Percentiles rank a stretch among this genome's conserved stretches.
Conservation (phyloP, 1,140 invertebrate genomes). For the Drosophila virilis region DNA sequence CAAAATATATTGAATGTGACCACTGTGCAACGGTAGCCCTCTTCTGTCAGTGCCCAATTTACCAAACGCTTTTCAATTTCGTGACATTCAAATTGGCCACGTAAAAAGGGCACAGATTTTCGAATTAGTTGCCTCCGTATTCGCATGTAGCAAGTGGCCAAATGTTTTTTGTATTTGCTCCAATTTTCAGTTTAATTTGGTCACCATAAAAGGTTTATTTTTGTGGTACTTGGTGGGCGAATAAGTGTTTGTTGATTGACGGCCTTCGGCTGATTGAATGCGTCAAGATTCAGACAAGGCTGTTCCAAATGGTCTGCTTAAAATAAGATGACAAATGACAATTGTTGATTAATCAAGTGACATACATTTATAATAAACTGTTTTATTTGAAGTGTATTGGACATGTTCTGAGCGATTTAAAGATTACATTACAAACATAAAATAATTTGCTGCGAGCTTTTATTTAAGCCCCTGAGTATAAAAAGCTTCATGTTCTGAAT, state of each 20-base stretch:
- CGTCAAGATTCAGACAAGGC: conserved; percentile 36
- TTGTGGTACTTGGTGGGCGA: conserved; percentile 3
- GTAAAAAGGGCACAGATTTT: conserved; percentile 61
- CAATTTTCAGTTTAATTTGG: conserved; percentile 19
- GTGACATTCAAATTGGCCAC: conserved; percentile 72
- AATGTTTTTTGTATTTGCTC: conserved; percentile 21
- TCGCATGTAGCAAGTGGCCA: conserved; percentile 36
- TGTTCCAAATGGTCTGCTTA: conserved; percentile 15
- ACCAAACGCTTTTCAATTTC: conserved; percentile 59
- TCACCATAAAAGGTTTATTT: conserved; percentile 11
- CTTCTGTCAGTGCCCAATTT: conserved; percentile 52
- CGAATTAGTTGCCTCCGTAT: conserved; percentile 19
- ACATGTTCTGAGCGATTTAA: too few relatives aligned
- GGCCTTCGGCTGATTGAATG: conserved; percentile 29
- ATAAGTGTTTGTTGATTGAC: conserved; percentile 30
- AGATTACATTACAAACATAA: neutral
- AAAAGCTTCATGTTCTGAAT: too few relatives aligned
- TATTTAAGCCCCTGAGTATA: too few relatives aligned
- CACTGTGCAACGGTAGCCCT: conserved; percentile 55
- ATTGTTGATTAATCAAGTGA: neutral
- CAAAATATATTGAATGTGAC: neutral
- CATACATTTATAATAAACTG: too few relatives aligned
- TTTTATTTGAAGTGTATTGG: too few relatives aligned
- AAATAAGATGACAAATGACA: neutral
- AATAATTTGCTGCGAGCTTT: too few relatives aligned